Conservation (phyloP, 2,797 vertebrate species). For the Galagoides demidoff region DNA sequence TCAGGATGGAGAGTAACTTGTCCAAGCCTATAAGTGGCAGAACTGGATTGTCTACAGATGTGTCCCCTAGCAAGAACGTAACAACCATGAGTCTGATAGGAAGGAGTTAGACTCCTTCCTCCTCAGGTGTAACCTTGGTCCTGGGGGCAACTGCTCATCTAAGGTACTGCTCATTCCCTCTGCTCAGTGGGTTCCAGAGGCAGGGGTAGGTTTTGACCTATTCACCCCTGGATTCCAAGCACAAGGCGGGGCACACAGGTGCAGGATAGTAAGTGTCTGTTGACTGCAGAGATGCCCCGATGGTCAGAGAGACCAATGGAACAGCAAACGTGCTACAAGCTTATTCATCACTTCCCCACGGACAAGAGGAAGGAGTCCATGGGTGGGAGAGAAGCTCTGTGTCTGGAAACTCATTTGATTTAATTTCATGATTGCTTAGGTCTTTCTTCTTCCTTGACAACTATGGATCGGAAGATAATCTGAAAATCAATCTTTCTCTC, state of each 20-base stretch:
- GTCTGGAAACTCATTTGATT: slow-evolving; percentile 80
- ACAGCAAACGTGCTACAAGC: rapidly evolving
- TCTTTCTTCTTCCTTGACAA: slow-evolving; percentile 81
- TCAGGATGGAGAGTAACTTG: neutral
- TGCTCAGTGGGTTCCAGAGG: neutral
- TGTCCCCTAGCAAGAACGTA: neutral
- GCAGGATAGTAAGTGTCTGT: neutral
- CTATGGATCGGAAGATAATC: slow-evolving; percentile 80
- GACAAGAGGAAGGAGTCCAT: slow-evolving; percentile 46
- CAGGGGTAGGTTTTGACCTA: neutral
- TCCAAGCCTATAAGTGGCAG: neutral
- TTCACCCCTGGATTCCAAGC: neutral
- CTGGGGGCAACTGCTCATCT: neutral
- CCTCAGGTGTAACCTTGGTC: neutral
- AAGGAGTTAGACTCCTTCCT: too few species aligned
- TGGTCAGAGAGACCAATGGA: neutral
- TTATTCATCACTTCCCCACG: slow-evolving; percentile 58
- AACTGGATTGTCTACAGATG: neutral
- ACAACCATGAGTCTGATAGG: neutral
- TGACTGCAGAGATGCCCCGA: neutral
- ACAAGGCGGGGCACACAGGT: neutral
- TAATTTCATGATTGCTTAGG: slow-evolving; percentile 82
- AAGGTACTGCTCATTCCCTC: neutral
- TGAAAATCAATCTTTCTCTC: slow-evolving; percentile 72
- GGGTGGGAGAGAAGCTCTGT: slow-evolving; percentile 52